Evolutionary conservation across 2,888 invertebrate species (phyloP), one percentile per base, ranked within the genome.

Genomic region (Sinodicranocentrus sp.): DNA sequence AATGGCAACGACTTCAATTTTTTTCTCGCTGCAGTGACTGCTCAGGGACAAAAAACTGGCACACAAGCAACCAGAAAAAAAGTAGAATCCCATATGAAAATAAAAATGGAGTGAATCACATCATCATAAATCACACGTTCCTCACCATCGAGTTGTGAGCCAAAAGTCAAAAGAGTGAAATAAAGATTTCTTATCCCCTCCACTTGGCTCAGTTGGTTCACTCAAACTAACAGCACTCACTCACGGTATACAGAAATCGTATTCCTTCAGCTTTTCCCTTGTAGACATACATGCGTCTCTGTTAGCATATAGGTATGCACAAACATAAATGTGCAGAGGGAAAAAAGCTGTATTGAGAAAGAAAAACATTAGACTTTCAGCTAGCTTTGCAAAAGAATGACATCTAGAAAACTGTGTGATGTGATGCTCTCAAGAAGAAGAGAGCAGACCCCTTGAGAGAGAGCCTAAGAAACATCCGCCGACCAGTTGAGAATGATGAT

Each of bases 101-200:
- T 61, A 61, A 39, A 65, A 65, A 39, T 21, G n/a, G 61, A 59
- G 59, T 43, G 85, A 86, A 84, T 87, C 85, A 77, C 87, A 87
- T 86, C 87, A 87, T 86, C 87, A 87, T 87, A 87, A 87, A 87
- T 87, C 87, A 87, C 86, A 87, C 83, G 84, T 86, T 84, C 76
- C 73, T 61, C 73, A 59, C 73, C 57, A 83, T 82, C 82, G 82
- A 85, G 67, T 57, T 54, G 2, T 5, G 17, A 59, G 33, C 77
- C 52, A 77, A 25, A 78, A 68, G 67, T 68, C 78, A 78, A 71
- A 70, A 63, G 63, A 52, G 61, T 59, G 73, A 85, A 75, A 84
- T 73, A 80, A 80, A 85, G 82, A 85, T 83, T 84, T 61, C 61
- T 61, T 48, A n/a, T 28, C 61, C 28, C n/a, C 23, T 26, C 19